Percentiles rank a stretch among this genome's conserved stretches.
These are phyloP conservation scores for Sesia bembeciformis DNA, from an alignment of 2,888 invertebrate genomes.

Conservation along the genomic window DNA sequence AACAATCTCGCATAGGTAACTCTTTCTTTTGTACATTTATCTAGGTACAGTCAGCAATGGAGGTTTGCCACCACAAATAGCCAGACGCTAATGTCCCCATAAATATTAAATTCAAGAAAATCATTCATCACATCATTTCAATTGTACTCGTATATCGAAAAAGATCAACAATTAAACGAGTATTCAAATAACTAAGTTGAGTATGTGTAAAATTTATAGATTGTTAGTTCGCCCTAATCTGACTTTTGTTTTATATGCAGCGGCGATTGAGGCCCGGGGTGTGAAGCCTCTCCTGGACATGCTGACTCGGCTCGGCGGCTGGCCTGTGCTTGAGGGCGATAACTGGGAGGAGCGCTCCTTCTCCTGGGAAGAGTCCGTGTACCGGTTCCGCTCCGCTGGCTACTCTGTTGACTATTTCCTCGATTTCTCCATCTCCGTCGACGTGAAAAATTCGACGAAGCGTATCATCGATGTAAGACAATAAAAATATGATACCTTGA, in stretches of 20 bases:
- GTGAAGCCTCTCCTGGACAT: slow-evolving; percentile 81
- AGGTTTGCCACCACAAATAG: too few relatives aligned
- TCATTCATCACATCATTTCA: too few relatives aligned
- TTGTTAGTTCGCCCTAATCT: too few relatives aligned
- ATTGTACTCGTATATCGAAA: too few relatives aligned
- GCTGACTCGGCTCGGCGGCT: slow-evolving; percentile 88
- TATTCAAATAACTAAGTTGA: too few relatives aligned
- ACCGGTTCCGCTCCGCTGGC: slow-evolving; percentile 84
- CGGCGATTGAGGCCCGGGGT: slow-evolving; percentile 86
- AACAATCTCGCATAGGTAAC: not conserved
- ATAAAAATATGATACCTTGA: not conserved
- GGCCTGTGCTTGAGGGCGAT: slow-evolving; percentile 91
- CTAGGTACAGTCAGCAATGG: too few relatives aligned
- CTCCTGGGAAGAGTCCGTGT: slow-evolving; percentile 88
- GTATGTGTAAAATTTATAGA: too few relatives aligned
- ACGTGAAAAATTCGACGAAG: slow-evolving; percentile 90
- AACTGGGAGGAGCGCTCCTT: slow-evolving; percentile 82
- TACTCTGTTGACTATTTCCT: slow-evolving; percentile 93
- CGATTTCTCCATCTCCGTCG: slow-evolving; percentile 91
- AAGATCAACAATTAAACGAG: too few relatives aligned
- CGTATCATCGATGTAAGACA: slow-evolving; percentile 87
- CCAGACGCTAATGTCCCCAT: too few relatives aligned
- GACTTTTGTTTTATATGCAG: slow-evolving; percentile 48
- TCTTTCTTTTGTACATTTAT: too few relatives aligned
- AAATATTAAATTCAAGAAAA: too few relatives aligned